phyloP scores from a whole-genome alignment of 2,113 vertebrate genomes.

The Leucosticte australis region DNA sequence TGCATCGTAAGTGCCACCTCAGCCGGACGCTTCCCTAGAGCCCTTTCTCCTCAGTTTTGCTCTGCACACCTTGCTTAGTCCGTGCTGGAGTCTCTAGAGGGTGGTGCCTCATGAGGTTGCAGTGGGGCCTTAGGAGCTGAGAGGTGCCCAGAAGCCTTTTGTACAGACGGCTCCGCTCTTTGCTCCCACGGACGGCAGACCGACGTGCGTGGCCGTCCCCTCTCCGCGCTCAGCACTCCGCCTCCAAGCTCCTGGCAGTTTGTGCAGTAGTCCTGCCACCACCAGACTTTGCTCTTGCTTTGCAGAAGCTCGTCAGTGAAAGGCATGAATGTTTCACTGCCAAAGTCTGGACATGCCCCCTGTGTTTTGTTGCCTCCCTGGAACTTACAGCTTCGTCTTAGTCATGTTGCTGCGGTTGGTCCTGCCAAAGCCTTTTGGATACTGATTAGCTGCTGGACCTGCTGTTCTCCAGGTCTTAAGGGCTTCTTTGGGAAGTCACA shows the following conservation, averaged over 20 bases:
- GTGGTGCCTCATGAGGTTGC: neutral
- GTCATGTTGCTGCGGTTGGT: neutral
- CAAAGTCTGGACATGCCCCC: constrained; percentile 31
- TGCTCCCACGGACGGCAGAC: neutral
- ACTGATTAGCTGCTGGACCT: neutral
- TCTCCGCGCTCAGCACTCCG: neutral
- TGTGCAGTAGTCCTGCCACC: neutral
- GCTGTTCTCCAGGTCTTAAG: neutral
- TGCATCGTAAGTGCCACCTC: constrained; percentile 86
- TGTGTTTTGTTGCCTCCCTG: constrained; percentile 30
- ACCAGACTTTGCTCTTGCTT: constrained; percentile 3
- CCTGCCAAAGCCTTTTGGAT: constrained; percentile 17
- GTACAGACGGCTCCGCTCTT: neutral
- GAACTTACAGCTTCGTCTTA: constrained; percentile 38
- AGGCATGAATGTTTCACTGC: constrained; percentile 25
- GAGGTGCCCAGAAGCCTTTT: constrained; percentile 4
- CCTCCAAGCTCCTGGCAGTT: neutral
- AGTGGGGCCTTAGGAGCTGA: neutral
- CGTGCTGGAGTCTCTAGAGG: neutral
- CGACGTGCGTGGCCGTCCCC: neutral
- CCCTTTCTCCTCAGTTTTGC: neutral
- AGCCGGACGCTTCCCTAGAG: neutral
- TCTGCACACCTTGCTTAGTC: neutral
- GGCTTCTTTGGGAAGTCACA: constrained; percentile 32
- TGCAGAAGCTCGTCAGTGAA: constrained; percentile 46